Conservation (phyloP, 1,140 invertebrate species). For the Pteromalus puparum region DNA sequence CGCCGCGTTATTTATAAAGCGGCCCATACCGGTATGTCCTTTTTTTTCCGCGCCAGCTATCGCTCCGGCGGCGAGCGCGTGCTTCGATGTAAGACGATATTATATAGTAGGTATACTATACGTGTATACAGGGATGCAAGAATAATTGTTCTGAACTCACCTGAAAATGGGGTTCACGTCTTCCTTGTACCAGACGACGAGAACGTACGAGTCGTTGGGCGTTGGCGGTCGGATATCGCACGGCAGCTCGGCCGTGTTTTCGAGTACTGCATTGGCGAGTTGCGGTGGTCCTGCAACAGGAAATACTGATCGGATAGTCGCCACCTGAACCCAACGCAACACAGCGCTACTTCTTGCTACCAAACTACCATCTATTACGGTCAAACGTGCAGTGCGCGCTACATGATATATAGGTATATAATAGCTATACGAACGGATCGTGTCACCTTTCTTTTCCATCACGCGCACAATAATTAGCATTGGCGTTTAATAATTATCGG, state of each 20-base stretch:
- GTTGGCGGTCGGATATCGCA: conserved; percentile 80
- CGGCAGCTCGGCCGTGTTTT: conserved; percentile 78
- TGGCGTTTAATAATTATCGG: no score
- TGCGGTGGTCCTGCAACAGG: conserved; percentile 77
- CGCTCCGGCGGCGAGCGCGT: no score
- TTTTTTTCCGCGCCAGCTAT: neutral
- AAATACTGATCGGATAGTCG: conserved; percentile 65
- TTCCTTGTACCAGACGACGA: conserved; percentile 83
- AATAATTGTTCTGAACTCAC: conserved; percentile 66
- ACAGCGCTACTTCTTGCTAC: conserved; percentile 51
- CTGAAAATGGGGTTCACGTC: conserved; percentile 81
- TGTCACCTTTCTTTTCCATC: neutral
- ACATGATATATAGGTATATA: no score
- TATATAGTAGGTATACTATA: neutral
- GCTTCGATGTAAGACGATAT: no score
- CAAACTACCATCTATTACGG: conserved; percentile 50
- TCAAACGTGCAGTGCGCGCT: conserved; percentile 35
- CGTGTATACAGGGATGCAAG: conserved; percentile 5
- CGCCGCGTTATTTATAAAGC: neutral
- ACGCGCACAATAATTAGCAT: no score
- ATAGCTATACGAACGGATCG: neutral
- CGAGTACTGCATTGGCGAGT: conserved; percentile 77
- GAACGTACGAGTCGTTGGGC: conserved; percentile 76
- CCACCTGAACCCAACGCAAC: conserved; percentile 51
- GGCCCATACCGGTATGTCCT: no score